phyloP scores from a whole-genome alignment of 2,888 invertebrate species.

The Ormyrus nitidulus region DNA sequence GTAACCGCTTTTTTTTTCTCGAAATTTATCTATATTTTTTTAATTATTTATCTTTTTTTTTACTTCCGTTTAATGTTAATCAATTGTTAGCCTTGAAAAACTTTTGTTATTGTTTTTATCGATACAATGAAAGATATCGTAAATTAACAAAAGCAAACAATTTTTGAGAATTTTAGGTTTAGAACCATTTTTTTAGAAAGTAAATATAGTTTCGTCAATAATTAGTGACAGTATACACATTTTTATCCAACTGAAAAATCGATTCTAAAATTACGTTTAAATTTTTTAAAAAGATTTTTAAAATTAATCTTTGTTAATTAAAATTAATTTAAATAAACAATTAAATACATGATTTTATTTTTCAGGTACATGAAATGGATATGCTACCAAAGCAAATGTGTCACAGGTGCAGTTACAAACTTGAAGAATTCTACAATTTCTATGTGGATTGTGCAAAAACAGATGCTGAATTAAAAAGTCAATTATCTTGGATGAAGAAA shows the following conservation, averaged over 20 bases:
- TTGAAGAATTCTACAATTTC: slow-evolving; percentile 71
- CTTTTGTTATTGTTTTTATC: too few relatives aligned
- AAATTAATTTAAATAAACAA: not conserved
- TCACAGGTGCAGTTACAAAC: slow-evolving; percentile 71
- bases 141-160: too few relatives aligned
- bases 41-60: not conserved
- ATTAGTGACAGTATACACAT: not conserved
- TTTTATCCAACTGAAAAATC: not conserved
- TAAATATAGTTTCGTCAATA: not conserved
- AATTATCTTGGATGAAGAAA: slow-evolving; percentile 72
- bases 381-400: slow-evolving; percentile 72
- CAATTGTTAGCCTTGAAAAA: too few relatives aligned
- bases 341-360: slow-evolving; percentile 7
- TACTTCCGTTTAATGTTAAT: too few relatives aligned
- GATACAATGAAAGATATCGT: too few relatives aligned
- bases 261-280: not conserved
- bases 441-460: slow-evolving; percentile 69
- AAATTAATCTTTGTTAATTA: slow-evolving; percentile 25
- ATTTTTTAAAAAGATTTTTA: not conserved
- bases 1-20: slow-evolving; percentile 51
- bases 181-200: too few relatives aligned
- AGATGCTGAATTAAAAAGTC: slow-evolving; percentile 68
- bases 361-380: slow-evolving; percentile 72
- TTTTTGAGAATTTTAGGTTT: too few relatives aligned
- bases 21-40: not conserved